Evolutionary conservation across 1,140 invertebrate species (phyloP).

Genomic region (Ephestia elutella): DNA sequence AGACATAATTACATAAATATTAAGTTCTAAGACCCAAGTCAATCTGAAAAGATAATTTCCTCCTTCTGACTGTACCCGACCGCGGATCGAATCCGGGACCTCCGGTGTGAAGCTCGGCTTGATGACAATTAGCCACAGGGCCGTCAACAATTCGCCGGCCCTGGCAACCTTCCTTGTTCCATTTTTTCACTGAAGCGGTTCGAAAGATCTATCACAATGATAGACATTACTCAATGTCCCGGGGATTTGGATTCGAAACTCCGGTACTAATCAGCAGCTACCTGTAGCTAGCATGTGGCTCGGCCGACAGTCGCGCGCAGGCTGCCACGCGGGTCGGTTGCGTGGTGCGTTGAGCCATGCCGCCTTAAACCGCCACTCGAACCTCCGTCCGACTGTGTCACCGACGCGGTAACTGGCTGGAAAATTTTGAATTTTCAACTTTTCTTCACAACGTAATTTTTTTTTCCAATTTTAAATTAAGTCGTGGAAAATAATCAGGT

Average conservation of each 20-base stretch:
- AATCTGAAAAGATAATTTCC: too few species aligned
- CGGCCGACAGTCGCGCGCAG: slow-evolving; percentile 66
- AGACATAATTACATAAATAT: too few species aligned
- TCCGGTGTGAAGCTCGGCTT: too few species aligned
- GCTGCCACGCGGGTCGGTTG: slow-evolving; percentile 66
- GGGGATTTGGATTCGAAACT: slow-evolving; percentile 40
- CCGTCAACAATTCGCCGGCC: too few species aligned
- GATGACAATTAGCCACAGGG: too few species aligned
- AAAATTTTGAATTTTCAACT: slow-evolving; percentile 13
- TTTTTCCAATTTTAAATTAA: slow-evolving; percentile 13
- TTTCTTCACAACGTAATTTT: slow-evolving; percentile 18
- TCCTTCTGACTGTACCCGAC: too few species aligned
- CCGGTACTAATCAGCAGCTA: slow-evolving; percentile 54
- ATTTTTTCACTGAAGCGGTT: too few species aligned
- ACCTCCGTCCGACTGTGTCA: slow-evolving; percentile 30
- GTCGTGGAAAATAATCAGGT: background rate
- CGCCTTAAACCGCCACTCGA: slow-evolving; percentile 36
- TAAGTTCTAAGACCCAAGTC: too few species aligned
- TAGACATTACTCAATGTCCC: slow-evolving; percentile 24
- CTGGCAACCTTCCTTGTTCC: too few species aligned
- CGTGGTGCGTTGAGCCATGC: slow-evolving; percentile 38
- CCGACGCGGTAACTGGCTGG: slow-evolving; percentile 9
- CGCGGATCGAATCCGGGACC: too few species aligned
- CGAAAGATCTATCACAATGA: too few species aligned
- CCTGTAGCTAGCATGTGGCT: slow-evolving; percentile 57